These are phyloP conservation scores for Aplodontia rufa DNA, from an alignment of 2,113 vertebrate genomes.

Conservation along the genomic window DNA sequence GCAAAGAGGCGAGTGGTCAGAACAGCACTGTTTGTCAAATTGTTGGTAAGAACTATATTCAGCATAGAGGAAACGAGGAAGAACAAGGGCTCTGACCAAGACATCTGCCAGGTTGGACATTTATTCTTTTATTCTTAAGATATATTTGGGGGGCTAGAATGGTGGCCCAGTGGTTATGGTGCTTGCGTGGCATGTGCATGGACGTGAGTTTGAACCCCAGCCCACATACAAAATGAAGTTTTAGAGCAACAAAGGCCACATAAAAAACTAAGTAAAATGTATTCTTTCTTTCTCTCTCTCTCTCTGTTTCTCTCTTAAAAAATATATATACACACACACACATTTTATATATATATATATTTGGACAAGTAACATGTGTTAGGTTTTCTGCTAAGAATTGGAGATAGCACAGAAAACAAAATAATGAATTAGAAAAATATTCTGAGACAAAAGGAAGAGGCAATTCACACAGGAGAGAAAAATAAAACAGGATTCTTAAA, in stretches of 20 bases:
- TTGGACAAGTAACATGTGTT: background rate
- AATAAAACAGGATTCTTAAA: background rate
- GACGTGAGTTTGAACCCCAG: too few relatives aligned
- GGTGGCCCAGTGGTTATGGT: too few relatives aligned
- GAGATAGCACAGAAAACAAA: background rate
- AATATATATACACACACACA: too few relatives aligned
- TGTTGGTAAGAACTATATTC: background rate
- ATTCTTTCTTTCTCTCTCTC: too few relatives aligned
- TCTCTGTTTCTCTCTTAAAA: too few relatives aligned
- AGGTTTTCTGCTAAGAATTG: background rate
- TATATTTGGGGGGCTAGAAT: too few relatives aligned
- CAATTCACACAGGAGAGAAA: background rate
- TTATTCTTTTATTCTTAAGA: background rate
- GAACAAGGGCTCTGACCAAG: background rate
- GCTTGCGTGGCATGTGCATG: too few relatives aligned
- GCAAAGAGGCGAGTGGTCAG: background rate
- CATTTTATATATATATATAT: too few relatives aligned
- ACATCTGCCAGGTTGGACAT: background rate
- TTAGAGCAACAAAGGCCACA: too few relatives aligned
- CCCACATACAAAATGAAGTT: too few relatives aligned
- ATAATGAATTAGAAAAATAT: background rate
- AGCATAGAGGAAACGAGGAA: background rate
- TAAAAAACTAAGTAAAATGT: too few relatives aligned
- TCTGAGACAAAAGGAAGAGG: background rate
- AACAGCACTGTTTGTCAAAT: background rate